These are phyloP conservation scores for Aphaenogaster ashmeadi DNA, from an alignment of 1,140 invertebrate species.

Conservation along the genomic window DNA sequence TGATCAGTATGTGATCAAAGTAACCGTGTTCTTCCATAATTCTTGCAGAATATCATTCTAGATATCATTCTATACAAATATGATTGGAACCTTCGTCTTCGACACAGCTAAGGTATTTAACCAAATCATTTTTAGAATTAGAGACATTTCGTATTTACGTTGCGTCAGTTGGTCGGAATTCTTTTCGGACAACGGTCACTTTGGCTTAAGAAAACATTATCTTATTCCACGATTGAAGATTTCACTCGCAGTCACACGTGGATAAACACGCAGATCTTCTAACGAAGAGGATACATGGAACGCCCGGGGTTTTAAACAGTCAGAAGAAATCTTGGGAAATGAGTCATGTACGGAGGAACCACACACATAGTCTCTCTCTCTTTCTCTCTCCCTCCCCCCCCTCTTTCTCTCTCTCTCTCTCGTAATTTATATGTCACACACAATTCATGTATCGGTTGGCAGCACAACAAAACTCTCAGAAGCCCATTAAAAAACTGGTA, in stretches of 20 bases:
- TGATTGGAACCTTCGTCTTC: background rate
- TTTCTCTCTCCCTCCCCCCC: background rate
- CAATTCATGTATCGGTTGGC: conserved; percentile 9
- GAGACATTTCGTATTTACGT: conserved; percentile 18
- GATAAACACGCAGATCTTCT: conserved; percentile 55
- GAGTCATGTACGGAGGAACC: background rate
- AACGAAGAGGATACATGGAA: conserved; percentile 26
- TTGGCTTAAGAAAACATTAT: conserved; percentile 67
- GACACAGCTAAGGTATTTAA: background rate
- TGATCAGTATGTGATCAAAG: background rate
- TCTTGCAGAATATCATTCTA: background rate
- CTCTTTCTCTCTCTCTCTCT: background rate
- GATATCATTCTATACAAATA: background rate
- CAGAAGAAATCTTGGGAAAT: conserved; percentile 31
- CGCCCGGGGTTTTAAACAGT: conserved; percentile 10
- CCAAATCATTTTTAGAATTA: background rate
- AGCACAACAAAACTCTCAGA: background rate
- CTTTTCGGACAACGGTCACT: conserved; percentile 37
- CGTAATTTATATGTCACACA: conserved; percentile 2
- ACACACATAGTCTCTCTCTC: background rate
- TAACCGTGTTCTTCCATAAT: background rate
- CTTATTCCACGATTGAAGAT: conserved; percentile 62
- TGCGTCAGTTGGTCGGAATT: conserved; percentile 41
- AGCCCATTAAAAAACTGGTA: conserved; percentile 56
- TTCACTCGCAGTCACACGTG: conserved; percentile 61